These are phyloP conservation scores for Aphelocoma californica DNA, from an alignment of 2,797 vertebrate genomes.

Conservation along the genomic window DNA sequence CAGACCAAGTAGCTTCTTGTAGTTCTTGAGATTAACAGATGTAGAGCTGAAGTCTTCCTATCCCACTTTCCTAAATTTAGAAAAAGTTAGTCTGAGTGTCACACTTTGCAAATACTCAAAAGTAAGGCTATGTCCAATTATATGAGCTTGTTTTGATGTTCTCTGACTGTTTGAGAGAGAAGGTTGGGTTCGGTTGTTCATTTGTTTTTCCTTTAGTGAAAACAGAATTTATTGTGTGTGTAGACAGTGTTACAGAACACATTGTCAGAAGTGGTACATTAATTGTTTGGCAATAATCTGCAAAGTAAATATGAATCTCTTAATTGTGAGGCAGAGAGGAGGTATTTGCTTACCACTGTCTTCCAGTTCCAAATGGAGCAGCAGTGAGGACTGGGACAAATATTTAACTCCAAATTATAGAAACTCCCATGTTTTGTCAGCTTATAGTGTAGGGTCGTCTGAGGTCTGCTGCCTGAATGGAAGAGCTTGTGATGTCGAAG, in stretches of 20 bases:
- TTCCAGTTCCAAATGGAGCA: background rate
- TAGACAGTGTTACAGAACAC: background rate
- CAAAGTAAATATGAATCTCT: background rate
- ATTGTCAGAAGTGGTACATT: background rate
- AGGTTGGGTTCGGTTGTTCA: background rate
- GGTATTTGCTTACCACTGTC: background rate
- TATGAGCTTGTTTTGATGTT: background rate
- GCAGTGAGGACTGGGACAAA: background rate
- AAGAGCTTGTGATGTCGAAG: background rate
- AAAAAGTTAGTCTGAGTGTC: background rate
- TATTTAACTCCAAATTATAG: background rate
- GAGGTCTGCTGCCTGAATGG: background rate
- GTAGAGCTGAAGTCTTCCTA: background rate
- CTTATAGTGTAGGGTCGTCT: fast-evolving
- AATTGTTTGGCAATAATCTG: background rate
- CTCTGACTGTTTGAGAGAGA: background rate
- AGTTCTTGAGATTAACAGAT: background rate
- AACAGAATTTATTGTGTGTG: background rate
- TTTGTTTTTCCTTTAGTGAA: background rate
- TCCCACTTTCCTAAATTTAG: background rate
- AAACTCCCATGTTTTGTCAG: background rate
- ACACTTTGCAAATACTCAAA: background rate
- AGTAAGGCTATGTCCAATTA: background rate
- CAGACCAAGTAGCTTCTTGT: background rate
- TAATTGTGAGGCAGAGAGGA: background rate